These are phyloP conservation scores for Rostratula benghalensis DNA, from an alignment of 2,113 vertebrate genomes.

Conservation along the genomic window DNA sequence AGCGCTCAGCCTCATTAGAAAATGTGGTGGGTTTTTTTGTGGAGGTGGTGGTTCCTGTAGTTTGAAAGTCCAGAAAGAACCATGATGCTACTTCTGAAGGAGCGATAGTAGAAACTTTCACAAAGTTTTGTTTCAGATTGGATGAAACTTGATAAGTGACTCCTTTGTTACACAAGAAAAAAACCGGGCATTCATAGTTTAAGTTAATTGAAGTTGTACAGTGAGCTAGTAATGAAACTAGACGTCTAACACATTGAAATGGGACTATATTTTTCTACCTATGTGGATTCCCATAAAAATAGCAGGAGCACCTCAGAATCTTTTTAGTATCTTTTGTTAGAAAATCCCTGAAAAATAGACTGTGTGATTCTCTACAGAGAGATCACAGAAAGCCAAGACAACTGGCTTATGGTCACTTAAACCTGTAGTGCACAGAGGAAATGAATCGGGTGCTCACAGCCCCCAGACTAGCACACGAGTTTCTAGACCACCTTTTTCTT, in stretches of 20 bases:
- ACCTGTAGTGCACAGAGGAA: neutral
- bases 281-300: neutral
- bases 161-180: neutral
- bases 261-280: neutral
- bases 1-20: neutral
- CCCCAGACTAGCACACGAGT: neutral
- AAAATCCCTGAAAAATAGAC: neutral
- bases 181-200: neutral
- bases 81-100: neutral
- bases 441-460: neutral
- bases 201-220: neutral
- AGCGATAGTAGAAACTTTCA: neutral
- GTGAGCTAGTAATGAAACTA: neutral
- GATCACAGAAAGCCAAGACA: neutral
- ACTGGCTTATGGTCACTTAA: neutral
- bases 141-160: neutral
- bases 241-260: neutral
- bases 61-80: neutral
- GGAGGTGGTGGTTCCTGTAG: neutral
- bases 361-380: neutral
- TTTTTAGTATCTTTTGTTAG: neutral
- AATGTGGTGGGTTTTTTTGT: neutral
- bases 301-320: neutral
- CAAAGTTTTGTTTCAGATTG: neutral
- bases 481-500: neutral